Conservation (phyloP, 2,113 vertebrate genomes). For the Chinchilla lanigera region DNA sequence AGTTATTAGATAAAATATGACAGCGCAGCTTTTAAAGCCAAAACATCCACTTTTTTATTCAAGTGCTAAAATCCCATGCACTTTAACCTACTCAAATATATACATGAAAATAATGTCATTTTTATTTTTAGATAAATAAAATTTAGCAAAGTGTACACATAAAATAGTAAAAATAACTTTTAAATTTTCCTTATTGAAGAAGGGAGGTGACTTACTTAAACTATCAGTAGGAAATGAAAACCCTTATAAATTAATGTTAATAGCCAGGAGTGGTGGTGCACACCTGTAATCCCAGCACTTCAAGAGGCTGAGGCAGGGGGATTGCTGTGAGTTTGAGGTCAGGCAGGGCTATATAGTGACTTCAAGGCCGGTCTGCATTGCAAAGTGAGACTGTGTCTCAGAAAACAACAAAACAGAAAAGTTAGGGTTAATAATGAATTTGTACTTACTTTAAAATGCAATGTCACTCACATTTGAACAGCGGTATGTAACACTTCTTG, state of each 20-base stretch:
- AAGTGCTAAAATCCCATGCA: background rate
- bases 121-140: slow-evolving; percentile 70
- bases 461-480: slow-evolving; percentile 72
- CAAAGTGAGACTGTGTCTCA: background rate
- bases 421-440: slow-evolving; percentile 73
- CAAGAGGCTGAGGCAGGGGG: background rate
- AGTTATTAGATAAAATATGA: background rate
- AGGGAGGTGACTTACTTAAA: slow-evolving; percentile 73
- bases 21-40: background rate
- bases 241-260: slow-evolving; percentile 71
- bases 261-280: background rate
- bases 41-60: background rate
- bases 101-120: slow-evolving; percentile 52
- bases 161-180: slow-evolving; percentile 68
- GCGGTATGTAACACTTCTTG: slow-evolving; percentile 42
- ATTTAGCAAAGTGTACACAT: slow-evolving; percentile 43
- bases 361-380: background rate
- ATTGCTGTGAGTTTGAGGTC: background rate
- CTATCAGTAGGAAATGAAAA: slow-evolving; percentile 78
- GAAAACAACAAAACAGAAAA: background rate
- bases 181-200: background rate
- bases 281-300: background rate
- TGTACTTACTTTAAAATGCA: slow-evolving; percentile 73
- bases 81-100: background rate
- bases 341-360: background rate